Conservation (phyloP, 2,888 invertebrate species). For the Harmothoe impar region DNA sequence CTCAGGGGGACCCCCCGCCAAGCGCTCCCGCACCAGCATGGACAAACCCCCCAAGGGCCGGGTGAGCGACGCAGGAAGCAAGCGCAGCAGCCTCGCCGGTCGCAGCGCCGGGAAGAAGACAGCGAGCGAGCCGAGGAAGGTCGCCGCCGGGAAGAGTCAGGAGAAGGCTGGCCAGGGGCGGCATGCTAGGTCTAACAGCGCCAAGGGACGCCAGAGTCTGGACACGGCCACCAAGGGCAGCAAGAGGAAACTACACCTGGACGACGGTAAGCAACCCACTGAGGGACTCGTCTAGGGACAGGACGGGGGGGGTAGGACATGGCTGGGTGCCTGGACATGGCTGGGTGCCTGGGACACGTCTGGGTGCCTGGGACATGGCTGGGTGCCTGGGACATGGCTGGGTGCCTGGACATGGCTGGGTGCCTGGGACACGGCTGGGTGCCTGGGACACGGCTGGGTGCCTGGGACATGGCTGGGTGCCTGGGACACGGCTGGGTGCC, state of each 20-base stretch:
- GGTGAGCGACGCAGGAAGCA: background rate
- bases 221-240: slow-evolving; percentile 1
- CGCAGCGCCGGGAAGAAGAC: background rate
- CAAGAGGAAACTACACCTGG: slow-evolving; percentile 16
- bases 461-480: no score
- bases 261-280: background rate
- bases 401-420: no score
- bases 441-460: no score
- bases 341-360: no score
- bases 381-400: no score
- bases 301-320: background rate
- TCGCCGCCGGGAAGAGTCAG: background rate
- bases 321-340: no score
- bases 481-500: no score
- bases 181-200: background rate
- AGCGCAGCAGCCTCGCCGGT: background rate
- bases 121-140: background rate
- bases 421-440: no score
- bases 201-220: background rate
- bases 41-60: slow-evolving; percentile 33
- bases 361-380: no score
- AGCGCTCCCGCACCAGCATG: slow-evolving; percentile 7
- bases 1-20: background rate
- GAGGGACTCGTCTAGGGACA: no score
- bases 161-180: no score